These are phyloP conservation scores for Scatophagus argus DNA, from an alignment of 2,113 vertebrate genomes.

Conservation along the genomic window DNA sequence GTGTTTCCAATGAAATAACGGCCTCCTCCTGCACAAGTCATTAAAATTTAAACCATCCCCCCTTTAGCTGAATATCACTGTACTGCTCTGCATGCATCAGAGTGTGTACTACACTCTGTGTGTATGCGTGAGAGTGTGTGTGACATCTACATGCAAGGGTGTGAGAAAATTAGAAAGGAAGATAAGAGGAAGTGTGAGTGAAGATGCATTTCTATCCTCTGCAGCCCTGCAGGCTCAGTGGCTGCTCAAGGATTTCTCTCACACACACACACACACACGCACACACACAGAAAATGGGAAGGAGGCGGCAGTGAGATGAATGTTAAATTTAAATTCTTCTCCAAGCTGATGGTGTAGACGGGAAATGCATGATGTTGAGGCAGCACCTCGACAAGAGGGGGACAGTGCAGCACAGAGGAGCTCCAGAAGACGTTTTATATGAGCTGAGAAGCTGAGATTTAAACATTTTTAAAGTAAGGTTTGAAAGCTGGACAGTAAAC, in stretches of 20 bases:
- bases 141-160: constrained; percentile 17
- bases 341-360: constrained; percentile 28
- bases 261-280: constrained; percentile 6
- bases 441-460: too few relatives aligned
- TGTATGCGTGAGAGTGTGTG: constrained; percentile 29
- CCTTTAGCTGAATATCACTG: constrained; percentile 80
- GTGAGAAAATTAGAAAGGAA: constrained; percentile 61
- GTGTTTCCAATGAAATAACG: constrained; percentile 86
- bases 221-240: constrained; percentile 45
- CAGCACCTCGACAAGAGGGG: constrained; percentile 13
- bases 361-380: constrained; percentile 59
- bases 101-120: neutral
- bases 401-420: neutral
- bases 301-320: constrained; percentile 44
- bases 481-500: too few relatives aligned
- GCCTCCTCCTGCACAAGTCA: constrained; percentile 85
- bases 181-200: constrained; percentile 61
- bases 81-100: constrained; percentile 83
- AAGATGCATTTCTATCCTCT: constrained; percentile 57
- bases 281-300: constrained; percentile 6
- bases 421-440: too few relatives aligned
- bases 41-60: constrained; percentile 85
- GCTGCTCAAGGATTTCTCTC: constrained; percentile 40
- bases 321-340: constrained; percentile 49
- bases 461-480: too few relatives aligned